Conservation (phyloP, 2,797 vertebrate species). For the Enteromius mattozi region DNA sequence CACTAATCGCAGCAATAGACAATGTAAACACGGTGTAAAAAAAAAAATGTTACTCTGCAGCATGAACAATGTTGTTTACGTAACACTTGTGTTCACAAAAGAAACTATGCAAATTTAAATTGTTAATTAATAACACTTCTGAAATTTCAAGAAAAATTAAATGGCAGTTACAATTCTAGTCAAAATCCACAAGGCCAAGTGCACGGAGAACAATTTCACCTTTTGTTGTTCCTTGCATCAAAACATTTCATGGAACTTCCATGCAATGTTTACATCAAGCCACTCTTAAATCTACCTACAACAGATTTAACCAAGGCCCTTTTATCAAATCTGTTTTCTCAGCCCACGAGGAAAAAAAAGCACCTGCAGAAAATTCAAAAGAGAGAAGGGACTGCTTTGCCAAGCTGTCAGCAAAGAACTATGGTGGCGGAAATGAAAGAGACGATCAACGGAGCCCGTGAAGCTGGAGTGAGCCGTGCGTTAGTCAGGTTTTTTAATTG, state of each 20-base stretch:
- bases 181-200: neutral
- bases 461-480: conserved; percentile 40
- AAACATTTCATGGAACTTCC: conserved; percentile 40
- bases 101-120: neutral
- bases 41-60: neutral
- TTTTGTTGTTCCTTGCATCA: conserved; percentile 20
- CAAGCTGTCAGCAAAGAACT: conserved; percentile 55
- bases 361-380: conserved; percentile 52
- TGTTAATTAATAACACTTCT: neutral
- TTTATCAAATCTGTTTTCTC: conserved; percentile 49
- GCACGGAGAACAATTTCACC: neutral
- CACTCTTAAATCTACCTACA: conserved; percentile 39
- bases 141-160: neutral
- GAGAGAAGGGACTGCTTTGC: conserved; percentile 41
- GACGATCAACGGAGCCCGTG: conserved; percentile 12
- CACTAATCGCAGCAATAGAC: neutral
- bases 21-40: neutral
- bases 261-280: conserved; percentile 54
- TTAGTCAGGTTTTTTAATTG: conserved; percentile 55
- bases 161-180: neutral
- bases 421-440: conserved; percentile 51
- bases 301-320: conserved; percentile 37
- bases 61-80: neutral
- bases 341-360: neutral
- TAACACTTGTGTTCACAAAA: neutral